These are phyloP conservation scores for Drosophila dives DNA, from an alignment of 2,888 invertebrate species.

Conservation along the genomic window DNA sequence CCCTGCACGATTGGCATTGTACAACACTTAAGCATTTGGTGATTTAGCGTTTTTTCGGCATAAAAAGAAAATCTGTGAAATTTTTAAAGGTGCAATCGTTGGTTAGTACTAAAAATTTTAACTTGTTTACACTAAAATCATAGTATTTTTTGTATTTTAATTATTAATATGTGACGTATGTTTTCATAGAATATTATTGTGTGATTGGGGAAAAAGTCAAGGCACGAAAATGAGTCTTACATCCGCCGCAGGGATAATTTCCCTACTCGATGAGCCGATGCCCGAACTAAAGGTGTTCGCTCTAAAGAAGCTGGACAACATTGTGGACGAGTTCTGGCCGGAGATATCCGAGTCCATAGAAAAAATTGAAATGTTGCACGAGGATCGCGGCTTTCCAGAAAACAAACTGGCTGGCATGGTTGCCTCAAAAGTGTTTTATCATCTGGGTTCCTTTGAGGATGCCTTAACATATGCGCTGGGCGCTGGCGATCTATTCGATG, in stretches of 20 bases:
- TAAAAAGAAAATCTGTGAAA: conserved; percentile 63
- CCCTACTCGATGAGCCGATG: conserved; percentile 97
- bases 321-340: conserved; percentile 99
- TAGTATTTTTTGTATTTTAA: conserved; percentile 18
- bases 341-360: conserved; percentile 99
- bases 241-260: conserved; percentile 94
- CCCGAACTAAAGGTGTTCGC: conserved; percentile 97
- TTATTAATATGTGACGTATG: conserved; percentile 41
- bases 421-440: conserved; percentile 99
- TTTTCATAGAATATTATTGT: conserved; percentile 52
- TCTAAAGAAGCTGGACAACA: conserved; percentile 94
- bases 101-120: conserved; percentile 59
- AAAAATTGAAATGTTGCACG: conserved; percentile 98
- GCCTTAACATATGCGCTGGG: conserved; percentile 98
- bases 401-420: conserved; percentile 97
- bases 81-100: conserved; percentile 58
- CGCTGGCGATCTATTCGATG: conserved; percentile 97
- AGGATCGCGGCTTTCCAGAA: conserved; percentile 94
- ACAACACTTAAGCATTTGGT: conserved; percentile 52
- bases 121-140: conserved; percentile 9
- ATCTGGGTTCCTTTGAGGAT: conserved; percentile 98
- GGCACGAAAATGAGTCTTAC: conserved; percentile 86
- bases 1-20: conserved; percentile 15
- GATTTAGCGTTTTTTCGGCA: conserved; percentile 76
- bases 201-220: conserved; percentile 52